Evolutionary conservation across 2,113 vertebrate species (phyloP).

Genomic region (Bettongia penicillata): DNA sequence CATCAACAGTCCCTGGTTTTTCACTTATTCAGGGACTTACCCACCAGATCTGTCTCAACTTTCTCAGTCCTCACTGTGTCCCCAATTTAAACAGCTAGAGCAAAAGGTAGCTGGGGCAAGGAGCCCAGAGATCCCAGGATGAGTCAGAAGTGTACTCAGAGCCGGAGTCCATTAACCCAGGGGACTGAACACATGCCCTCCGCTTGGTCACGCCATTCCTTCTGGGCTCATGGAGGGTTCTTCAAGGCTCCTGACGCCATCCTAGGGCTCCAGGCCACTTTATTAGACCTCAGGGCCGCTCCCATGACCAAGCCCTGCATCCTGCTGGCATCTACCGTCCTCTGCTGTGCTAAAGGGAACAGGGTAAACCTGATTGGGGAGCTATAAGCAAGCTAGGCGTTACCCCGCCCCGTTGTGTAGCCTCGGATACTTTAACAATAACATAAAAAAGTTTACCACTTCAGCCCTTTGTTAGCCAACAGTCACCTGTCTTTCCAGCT

Average conservation of each 20-base stretch:
- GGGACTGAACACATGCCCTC: background rate
- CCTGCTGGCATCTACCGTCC: background rate
- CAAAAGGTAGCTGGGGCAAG: background rate
- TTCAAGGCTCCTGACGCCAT: background rate
- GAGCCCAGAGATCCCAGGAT: background rate
- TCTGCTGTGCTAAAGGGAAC: background rate
- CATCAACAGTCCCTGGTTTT: background rate
- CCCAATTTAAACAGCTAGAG: background rate
- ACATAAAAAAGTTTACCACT: background rate
- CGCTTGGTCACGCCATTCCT: background rate
- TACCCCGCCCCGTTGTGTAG: background rate
- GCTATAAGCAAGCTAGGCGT: constrained; percentile 13
- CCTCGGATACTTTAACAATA: background rate
- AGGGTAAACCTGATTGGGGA: background rate
- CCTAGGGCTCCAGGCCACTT: background rate
- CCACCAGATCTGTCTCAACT: background rate
- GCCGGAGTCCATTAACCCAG: background rate
- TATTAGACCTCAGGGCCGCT: background rate
- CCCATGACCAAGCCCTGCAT: background rate
- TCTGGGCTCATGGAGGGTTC: background rate
- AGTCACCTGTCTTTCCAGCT: background rate
- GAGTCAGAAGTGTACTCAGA: background rate
- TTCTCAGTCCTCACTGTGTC: background rate
- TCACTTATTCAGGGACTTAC: background rate
- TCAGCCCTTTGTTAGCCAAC: constrained; percentile 23